phyloP scores from a whole-genome alignment of 2,888 invertebrate genomes.

The Brachycybe producta region DNA sequence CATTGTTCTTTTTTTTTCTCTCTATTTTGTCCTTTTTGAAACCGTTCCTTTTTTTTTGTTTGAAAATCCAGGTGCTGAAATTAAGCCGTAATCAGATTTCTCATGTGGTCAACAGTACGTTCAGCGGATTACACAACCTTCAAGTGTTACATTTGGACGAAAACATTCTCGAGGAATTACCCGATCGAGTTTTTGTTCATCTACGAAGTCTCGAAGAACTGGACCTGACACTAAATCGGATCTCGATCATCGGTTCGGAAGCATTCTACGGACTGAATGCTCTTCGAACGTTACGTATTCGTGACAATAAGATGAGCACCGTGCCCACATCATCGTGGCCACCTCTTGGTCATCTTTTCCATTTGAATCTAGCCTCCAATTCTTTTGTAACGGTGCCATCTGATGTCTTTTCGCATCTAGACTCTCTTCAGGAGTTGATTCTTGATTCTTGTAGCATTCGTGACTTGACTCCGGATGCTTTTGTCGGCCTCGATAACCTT shows the following conservation, averaged over 20 bases:
- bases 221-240: constrained; percentile 63
- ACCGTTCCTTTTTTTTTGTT: too few species aligned
- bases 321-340: constrained; percentile 63
- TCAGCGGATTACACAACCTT: constrained; percentile 59
- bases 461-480: constrained; percentile 46
- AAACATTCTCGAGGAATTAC: constrained; percentile 15
- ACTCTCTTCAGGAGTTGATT: constrained; percentile 10
- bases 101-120: constrained; percentile 56
- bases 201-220: constrained; percentile 53
- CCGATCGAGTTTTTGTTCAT: constrained; percentile 27
- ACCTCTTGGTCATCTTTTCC: constrained; percentile 34
- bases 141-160: constrained; percentile 44
- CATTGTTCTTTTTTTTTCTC: too few species aligned
- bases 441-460: constrained; percentile 52
- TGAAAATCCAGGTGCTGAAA: constrained; percentile 24
- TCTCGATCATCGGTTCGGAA: constrained; percentile 55
- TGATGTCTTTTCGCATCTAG: constrained; percentile 14
- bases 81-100: constrained; percentile 65
- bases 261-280: constrained; percentile 54
- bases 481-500: constrained; percentile 58
- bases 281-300: constrained; percentile 58
- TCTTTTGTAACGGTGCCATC: constrained; percentile 22
- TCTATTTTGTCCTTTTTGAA: too few species aligned
- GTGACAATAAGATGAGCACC: constrained; percentile 65
- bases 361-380: constrained; percentile 26